Percentiles rank a stretch among this genome's conserved stretches.
These are phyloP conservation scores for Sycophaga agraensis DNA, from an alignment of 1,140 invertebrate species.

Conservation along the genomic window DNA sequence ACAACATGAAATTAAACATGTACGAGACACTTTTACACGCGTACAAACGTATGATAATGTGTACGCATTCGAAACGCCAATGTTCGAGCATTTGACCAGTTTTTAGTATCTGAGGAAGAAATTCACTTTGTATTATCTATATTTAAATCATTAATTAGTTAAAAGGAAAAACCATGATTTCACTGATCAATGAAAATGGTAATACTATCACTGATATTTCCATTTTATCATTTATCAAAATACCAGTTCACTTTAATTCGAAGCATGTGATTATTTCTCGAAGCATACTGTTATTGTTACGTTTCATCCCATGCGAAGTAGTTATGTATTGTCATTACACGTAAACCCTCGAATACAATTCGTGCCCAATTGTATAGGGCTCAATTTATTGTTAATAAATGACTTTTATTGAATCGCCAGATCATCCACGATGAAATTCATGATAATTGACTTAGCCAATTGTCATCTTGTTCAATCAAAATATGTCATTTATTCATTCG, in stretches of 20 bases:
- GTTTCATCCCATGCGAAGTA: constrained; percentile 27
- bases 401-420: constrained; percentile 8
- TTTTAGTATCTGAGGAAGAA: constrained; percentile 38
- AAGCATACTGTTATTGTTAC: constrained; percentile 23
- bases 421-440: not conserved
- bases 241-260: constrained; percentile 14
- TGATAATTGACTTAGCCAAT: constrained; percentile 15
- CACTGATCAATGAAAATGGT: not conserved
- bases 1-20: constrained; percentile 9
- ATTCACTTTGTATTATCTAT: constrained; percentile 31
- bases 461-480: constrained; percentile 18
- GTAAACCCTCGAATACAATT: constrained; percentile 13
- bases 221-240: constrained; percentile 22
- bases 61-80: constrained; percentile 24
- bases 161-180: constrained; percentile 4
- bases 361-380: not conserved
- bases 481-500: constrained; percentile 5
- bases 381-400: constrained; percentile 10
- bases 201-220: constrained; percentile 15
- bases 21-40: constrained; percentile 22
- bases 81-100: constrained; percentile 28
- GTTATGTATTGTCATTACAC: constrained; percentile 12
- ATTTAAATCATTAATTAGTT: constrained; percentile 23
- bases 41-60: constrained; percentile 18
- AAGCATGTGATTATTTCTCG: constrained; percentile 20